Percentiles rank a stretch among this genome's conserved stretches.
Evolutionary conservation across 2,113 vertebrate genomes (phyloP).

Genomic region (Crypturellus undulatus): DNA sequence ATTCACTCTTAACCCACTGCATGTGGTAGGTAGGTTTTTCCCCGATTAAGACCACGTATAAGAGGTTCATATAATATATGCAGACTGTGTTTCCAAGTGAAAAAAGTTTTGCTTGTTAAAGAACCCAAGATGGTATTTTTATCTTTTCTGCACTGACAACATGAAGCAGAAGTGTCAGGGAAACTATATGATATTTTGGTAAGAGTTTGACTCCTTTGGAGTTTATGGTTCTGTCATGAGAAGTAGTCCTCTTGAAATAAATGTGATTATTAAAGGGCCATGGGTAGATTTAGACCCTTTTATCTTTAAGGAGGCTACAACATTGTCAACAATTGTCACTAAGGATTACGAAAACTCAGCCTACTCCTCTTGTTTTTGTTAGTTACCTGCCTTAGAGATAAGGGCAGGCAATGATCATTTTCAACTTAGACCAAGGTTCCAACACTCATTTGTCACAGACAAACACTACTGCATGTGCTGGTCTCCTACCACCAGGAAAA

Average conservation of each 20-base stretch:
- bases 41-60: background rate
- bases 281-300: background rate
- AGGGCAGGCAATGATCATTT: too few species aligned
- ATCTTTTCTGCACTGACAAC: background rate
- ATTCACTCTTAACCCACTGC: background rate
- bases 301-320: fast-evolving
- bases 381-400: background rate
- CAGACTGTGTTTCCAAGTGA: background rate
- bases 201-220: background rate
- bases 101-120: background rate
- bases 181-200: background rate
- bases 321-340: background rate
- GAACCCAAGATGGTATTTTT: background rate
- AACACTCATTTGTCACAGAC: fast-evolving
- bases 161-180: background rate
- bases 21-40: background rate
- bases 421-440: background rate
- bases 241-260: background rate
- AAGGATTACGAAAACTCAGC: background rate
- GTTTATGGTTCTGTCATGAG: background rate
- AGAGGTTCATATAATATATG: background rate
- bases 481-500: background rate
- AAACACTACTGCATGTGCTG: background rate
- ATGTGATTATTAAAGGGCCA: fast-evolving
- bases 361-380: background rate